These are phyloP conservation scores for Homalodisca vitripennis DNA, from an alignment of 1,140 invertebrate genomes.

Conservation along the genomic window DNA sequence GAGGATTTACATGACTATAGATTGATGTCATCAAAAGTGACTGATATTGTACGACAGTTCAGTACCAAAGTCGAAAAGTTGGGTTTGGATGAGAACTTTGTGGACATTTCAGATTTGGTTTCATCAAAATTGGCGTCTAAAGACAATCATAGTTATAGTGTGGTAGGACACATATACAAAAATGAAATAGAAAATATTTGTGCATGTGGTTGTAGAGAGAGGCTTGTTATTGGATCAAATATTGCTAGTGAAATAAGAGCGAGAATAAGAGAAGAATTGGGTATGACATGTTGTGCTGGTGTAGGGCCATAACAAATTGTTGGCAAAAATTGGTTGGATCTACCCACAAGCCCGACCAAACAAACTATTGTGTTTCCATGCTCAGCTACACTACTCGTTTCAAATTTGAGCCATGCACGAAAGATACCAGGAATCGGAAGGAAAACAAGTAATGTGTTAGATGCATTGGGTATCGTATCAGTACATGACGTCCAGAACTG, in stretches of 20 bases:
- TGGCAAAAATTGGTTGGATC: conserved; percentile 75
- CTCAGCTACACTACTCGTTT: conserved; percentile 61
- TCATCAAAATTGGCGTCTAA: conserved; percentile 52
- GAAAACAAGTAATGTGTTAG: conserved; percentile 61
- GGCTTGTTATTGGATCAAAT: conserved; percentile 62
- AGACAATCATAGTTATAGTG: conserved; percentile 29
- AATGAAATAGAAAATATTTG: conserved; percentile 54
- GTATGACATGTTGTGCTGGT: conserved; percentile 77
- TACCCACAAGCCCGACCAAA: conserved; percentile 73
- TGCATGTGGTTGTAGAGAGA: conserved; percentile 65
- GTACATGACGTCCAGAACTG: conserved; percentile 64
- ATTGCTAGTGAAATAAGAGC: conserved; percentile 70
- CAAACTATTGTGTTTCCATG: conserved; percentile 76
- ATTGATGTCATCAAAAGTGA: conserved; percentile 66
- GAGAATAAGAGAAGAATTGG: conserved; percentile 61
- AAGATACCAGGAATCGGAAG: conserved; percentile 71
- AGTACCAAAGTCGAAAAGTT: conserved; percentile 69
- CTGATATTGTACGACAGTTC: conserved; percentile 62
- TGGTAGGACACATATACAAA: conserved; percentile 58
- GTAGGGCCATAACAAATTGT: conserved; percentile 79
- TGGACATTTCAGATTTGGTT: conserved; percentile 70
- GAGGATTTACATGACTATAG: conserved; percentile 75
- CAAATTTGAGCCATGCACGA: conserved; percentile 56
- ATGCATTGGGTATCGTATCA: conserved; percentile 60
- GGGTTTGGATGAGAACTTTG: conserved; percentile 77